Evolutionary conservation across 2,888 invertebrate genomes (phyloP).

Genomic region (Acheta domesticus): DNA sequence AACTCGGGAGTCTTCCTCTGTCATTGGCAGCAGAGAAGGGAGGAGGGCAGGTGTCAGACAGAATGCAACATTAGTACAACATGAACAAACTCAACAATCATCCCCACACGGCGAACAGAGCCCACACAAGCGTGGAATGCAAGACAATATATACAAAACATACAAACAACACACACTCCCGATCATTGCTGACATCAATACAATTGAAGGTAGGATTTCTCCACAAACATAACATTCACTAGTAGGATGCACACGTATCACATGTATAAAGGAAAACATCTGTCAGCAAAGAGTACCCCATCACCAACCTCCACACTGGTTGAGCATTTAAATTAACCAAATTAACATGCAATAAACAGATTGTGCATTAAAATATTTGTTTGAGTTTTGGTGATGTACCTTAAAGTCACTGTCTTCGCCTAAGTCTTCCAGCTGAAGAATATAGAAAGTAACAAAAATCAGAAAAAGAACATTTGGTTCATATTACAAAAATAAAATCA

Average conservation of each 20-base stretch:
- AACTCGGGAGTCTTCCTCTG: conserved; percentile 35
- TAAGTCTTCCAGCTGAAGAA: conserved; percentile 38
- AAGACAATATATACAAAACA: background rate
- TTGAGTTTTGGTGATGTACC: conserved; percentile 33
- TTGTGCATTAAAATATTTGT: background rate
- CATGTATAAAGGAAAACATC: background rate
- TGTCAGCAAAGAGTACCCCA: background rate
- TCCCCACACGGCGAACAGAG: background rate
- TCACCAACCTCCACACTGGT: background rate
- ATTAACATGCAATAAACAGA: background rate
- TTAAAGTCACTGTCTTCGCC: conserved; percentile 40
- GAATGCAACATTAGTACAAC: conserved; percentile 34
- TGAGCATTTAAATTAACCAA: background rate
- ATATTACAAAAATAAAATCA: conserved; percentile 25
- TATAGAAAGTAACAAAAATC: conserved; percentile 32
- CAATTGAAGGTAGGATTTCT: background rate
- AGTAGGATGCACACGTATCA: background rate
- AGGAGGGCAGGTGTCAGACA: conserved; percentile 25
- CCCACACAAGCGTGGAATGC: conserved; percentile 20
- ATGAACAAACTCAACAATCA: conserved; percentile 24
- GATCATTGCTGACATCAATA: background rate
- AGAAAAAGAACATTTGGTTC: conserved; percentile 27
- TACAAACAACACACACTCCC: background rate
- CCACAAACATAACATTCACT: background rate
- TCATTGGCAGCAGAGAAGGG: conserved; percentile 28